Percentiles rank a stretch among this genome's conserved stretches.
Evolutionary conservation across 2,113 vertebrate genomes (phyloP).

Genomic region (Hemiscyllium ocellatum): DNA sequence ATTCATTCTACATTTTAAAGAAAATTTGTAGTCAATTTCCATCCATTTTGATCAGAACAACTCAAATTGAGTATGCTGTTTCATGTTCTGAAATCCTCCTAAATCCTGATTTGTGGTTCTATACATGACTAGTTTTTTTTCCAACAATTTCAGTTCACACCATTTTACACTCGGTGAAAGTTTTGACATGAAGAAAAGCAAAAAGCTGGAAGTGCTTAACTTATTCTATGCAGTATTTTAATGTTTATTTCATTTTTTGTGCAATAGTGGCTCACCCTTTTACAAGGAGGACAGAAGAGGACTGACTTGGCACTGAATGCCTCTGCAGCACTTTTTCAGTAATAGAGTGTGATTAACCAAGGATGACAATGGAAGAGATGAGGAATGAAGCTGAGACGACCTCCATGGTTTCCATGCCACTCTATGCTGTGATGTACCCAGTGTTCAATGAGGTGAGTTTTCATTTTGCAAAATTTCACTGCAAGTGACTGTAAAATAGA

Average conservation of each 20-base stretch:
- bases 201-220: too few species aligned
- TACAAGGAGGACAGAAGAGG: conserved; percentile 48
- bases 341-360: conserved; percentile 77
- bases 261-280: conserved; percentile 44
- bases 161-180: not conserved
- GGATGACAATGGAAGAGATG: conserved; percentile 95
- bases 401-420: conserved; percentile 85
- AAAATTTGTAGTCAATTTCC: not conserved
- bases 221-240: too few species aligned
- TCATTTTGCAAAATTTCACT: not conserved
- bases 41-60: not conserved
- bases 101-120: not conserved
- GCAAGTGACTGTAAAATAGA: not conserved
- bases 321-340: conserved; percentile 64
- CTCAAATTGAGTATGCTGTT: not conserved
- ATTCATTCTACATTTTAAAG: not conserved
- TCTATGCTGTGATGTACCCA: conserved; percentile 88
- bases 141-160: not conserved
- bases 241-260: not conserved
- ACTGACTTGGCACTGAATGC: conserved; percentile 61
- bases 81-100: not conserved
- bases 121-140: not conserved
- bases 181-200: not conserved
- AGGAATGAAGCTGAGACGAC: conserved; percentile 88
- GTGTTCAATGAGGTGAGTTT: conserved; percentile 82